Evolutionary conservation across 1,140 invertebrate species (phyloP), one percentile per base, ranked within the genome.

Genomic region (Laupala kohalensis): DNA sequence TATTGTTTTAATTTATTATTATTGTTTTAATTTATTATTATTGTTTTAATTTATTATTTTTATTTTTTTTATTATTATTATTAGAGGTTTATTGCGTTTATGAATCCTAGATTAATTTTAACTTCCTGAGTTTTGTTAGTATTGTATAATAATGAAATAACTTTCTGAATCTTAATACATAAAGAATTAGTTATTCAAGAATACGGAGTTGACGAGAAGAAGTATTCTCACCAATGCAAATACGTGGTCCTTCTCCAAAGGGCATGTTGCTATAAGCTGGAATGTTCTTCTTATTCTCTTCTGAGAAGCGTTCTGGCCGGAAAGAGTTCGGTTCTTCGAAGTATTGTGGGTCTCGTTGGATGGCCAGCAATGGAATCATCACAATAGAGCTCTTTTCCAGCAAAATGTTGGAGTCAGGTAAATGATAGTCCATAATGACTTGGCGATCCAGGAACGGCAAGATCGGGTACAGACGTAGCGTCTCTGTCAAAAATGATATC

Each of bases 401-500:
- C 5, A 30, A 27, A n/a, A 73, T 53, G 66, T 76, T 53, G 25
- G 71, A 71, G n/a, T 67, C 69, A 4, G 72, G 70, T 9, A 75
- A 77, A 30, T 76, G 75, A 23, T 80, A 81, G 73, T 80, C 81
- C 65, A 80, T 73, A 0, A 76, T 74, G 0, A 84, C 73, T 26
- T 79, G 74, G 64, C 87, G 77, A n/a, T 81, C 84, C 64, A 87
- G 78, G 6, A 85, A 72, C 5, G 86, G 84, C 4, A 86, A 84
- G 0, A 85, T 80, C 9, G 87, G 85, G 76, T 83, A 85, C 2
- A 87, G 66, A 25, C 87, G 77, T 6, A 88, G 73, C 4, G 81
- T 78, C 79, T 86, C 85, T 78, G 37, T n/a, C 37, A 53, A 53
- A 9, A 53, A 2, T 2, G 37, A 2, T n/a, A n/a, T n/a, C n/a